Base-by-base conservation (phyloP, 2,113 vertebrate species). In the Nettapus auritus region DNA sequence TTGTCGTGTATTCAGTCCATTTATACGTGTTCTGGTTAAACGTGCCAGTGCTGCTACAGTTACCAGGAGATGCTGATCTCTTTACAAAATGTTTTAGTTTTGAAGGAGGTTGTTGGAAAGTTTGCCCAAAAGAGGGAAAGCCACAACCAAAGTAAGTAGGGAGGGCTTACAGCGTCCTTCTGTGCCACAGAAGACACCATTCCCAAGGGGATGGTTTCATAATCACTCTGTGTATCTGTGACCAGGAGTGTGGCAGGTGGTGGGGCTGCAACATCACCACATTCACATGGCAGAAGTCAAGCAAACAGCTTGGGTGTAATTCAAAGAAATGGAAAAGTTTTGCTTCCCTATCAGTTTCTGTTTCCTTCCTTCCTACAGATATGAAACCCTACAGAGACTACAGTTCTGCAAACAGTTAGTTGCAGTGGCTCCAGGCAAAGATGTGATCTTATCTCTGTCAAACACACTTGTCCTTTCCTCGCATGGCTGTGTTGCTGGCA, bases 401-500 rank as follows among this genome's bases (percentile, higher is more conserved):
- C 79, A 80, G 73, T 4, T 6, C 60, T 64, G 90, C 33, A n/a
- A 70, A 46, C 20, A 40, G 21, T 50, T 52, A 52, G 80, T 25
- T 33, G 16, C 40, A 48, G 59, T 36, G 57, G 34, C 59, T 82
- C 38, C 90, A 62, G 69, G 34, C 59, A 16, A 44, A 44, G 50
- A 44, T 13, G 60, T 11, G 34, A 40, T 38, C 66, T 34, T 15
- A 16, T 67, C 42, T 68, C 25, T 59, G 23, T 3, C 31, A 22
- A 22, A 3, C 88, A 68, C 19, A 3, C 33, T 36, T 77, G 53
- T 33, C 38, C 60, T 56, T 42, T 40, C 36, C 53, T 63, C 40
- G 2, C 0, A 0, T 14, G 18, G 46, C 53, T 0, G 0, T 34
- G 71, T 3, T 46, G 34, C 23, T 66, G 73, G 34, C 71, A 66